These are phyloP conservation scores for Sternarchorhynchus goeldii DNA, from an alignment of 2,797 vertebrate species.

Conservation along the genomic window DNA sequence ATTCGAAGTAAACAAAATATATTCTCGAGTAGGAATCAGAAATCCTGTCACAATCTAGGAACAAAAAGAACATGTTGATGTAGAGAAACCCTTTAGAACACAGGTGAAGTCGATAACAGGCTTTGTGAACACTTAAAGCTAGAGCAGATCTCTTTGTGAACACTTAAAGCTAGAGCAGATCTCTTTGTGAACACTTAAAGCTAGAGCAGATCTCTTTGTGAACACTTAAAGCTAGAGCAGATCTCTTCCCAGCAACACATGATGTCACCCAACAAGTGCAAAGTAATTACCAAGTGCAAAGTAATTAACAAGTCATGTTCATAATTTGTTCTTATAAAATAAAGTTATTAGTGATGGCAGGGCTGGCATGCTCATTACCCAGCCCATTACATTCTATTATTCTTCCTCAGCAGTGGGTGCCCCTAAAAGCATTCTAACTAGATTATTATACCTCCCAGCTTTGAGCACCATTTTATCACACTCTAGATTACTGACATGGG, in stretches of 20 bases:
- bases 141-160: background rate
- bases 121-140: background rate
- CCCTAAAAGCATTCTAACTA: conserved; percentile 45
- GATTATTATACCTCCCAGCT: conserved; percentile 35
- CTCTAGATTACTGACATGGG: conserved; percentile 24
- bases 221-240: background rate
- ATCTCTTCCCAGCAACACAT: conserved; percentile 12
- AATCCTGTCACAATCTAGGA: background rate
- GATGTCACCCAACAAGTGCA: conserved; percentile 26
- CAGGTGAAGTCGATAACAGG: background rate
- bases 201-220: background rate
- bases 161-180: background rate
- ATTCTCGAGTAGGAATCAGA: background rate
- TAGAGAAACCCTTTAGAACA: background rate
- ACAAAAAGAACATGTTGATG: background rate
- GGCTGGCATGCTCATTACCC: conserved; percentile 21
- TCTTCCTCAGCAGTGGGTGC: conserved; percentile 3
- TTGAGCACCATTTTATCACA: conserved; percentile 27
- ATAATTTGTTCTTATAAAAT: conserved; percentile 40
- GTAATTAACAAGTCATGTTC: conserved; percentile 22
- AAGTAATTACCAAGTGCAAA: conserved; percentile 37
- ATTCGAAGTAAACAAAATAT: background rate
- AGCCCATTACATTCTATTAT: conserved; percentile 24
- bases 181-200: background rate
- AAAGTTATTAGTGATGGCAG: conserved; percentile 36